Evolutionary conservation across 2,888 invertebrate genomes (phyloP), one percentile per base, ranked within the genome.

Genomic region (Gastrophysa polygoni): DNA sequence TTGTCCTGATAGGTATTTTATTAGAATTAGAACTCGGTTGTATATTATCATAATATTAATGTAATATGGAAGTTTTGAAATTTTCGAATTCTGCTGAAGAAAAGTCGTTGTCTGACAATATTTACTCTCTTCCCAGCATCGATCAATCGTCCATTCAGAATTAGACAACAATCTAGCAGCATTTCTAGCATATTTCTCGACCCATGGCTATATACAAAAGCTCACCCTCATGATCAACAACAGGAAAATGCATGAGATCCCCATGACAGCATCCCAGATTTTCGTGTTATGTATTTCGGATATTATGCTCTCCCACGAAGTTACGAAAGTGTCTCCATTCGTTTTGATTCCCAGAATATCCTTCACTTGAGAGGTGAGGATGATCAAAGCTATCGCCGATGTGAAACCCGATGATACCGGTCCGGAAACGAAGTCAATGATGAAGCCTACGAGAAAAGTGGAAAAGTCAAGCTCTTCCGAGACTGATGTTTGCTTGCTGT

Each of bases 401-500:
- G 95, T 95, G 80, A 95, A 95, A 11, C 73, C 94, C 0, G 92
- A 92, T 1, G 92, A 91, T 0, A 95, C 95, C 0, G 95, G 94
- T 0, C 93, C 93, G 1, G 94, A 94, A 29, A 95, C 93, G 78
- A 95, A 95, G 81, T 95, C 93, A 63, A 95, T 90, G 65, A 95
- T 84, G 79, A 95, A 94, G 57, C 95, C 89, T 89, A 7, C 24
- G 7, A 5, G 24, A 24, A 24, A 24, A 24, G 7, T 3, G 24
- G 24, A 24, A 73, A 17, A 78, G n/a, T n/a, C n/a, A n/a, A n/a
- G n/a, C n/a, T n/a, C n/a, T n/a, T n/a, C n/a, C n/a, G n/a, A n/a
- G n/a, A n/a, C n/a, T n/a, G n/a, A n/a, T n/a, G n/a, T n/a, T n/a
- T n/a, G n/a, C n/a, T n/a, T n/a, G n/a, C n/a, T n/a, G n/a, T n/a